Percentiles rank a stretch among this genome's conserved stretches.
phyloP scores from a whole-genome alignment of 1,140 invertebrate genomes.

The Pachypsylla venusta region DNA sequence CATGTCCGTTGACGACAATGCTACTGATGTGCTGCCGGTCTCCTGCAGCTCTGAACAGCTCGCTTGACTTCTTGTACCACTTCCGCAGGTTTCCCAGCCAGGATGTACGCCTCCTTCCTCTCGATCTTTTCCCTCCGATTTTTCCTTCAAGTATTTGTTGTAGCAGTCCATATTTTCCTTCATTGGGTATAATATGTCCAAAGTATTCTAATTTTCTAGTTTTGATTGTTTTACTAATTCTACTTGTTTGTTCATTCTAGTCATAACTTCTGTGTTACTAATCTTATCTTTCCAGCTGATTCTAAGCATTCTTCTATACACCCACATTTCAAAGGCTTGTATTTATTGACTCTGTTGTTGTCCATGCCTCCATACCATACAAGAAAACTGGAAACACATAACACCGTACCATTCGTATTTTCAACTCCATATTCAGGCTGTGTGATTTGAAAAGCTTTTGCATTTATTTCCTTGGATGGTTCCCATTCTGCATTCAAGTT shows the following conservation, averaged over 20 bases:
- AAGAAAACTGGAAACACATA: constrained; percentile 14
- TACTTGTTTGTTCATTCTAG: constrained; percentile 2
- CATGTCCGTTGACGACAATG: no score
- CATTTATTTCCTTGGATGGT: constrained; percentile 11
- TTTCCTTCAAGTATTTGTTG: not conserved
- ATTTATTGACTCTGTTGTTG: constrained; percentile 13
- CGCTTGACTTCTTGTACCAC: no score
- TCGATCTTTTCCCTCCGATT: not conserved
- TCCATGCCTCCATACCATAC: constrained; percentile 16
- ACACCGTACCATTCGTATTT: constrained; percentile 14
- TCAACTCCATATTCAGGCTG: constrained; percentile 5
- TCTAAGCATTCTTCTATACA: constrained; percentile 7
- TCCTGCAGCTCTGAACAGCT: no score
- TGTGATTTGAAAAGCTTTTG: constrained; percentile 1
- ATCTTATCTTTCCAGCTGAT: constrained; percentile 10
- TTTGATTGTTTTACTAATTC: constrained; percentile 12
- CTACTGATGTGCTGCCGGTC: no score
- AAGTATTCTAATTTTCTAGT: constrained; percentile 15
- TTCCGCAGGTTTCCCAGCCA: not conserved
- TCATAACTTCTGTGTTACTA: constrained; percentile 11
- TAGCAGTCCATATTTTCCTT: not conserved
- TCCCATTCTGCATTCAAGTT: constrained; percentile 2
- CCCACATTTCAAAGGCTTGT: constrained; percentile 15
- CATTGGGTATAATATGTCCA: not conserved
- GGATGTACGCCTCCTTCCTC: no score